Conservation (phyloP, 2,888 invertebrate species). For the Phortica okadai region DNA sequence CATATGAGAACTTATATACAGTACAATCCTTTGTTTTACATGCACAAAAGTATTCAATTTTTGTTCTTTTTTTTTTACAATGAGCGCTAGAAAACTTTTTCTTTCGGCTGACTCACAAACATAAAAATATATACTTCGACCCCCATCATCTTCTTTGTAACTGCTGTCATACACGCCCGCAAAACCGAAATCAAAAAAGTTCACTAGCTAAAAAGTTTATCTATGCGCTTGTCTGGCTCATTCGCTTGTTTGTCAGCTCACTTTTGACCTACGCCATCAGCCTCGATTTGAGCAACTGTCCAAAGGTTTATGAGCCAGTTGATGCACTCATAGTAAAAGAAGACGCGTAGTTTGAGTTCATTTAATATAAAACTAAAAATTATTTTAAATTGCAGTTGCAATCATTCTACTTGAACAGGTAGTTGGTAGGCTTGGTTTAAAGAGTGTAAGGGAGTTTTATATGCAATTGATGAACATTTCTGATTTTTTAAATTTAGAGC, state of each 20-base stretch:
- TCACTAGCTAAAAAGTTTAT: constrained; percentile 10
- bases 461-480: too few relatives aligned
- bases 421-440: too few relatives aligned
- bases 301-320: neutral
- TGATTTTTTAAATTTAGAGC: too few relatives aligned
- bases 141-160: neutral
- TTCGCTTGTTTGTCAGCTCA: constrained; percentile 8
- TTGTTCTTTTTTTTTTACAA: neutral
- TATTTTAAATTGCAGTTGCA: neutral
- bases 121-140: constrained; percentile 2
- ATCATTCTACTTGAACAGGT: too few relatives aligned
- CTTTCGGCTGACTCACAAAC: constrained; percentile 10
- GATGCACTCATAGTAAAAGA: neutral
- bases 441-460: too few relatives aligned
- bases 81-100: neutral
- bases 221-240: constrained; percentile 14
- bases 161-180: neutral
- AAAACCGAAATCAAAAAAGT: neutral
- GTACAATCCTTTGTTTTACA: constrained; percentile 69
- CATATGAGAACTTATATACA: constrained; percentile 13
- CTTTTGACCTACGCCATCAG: neutral
- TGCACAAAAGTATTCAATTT: constrained; percentile 1
- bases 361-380: neutral
- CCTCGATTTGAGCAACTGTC: neutral
- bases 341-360: neutral